Evolutionary conservation across 2,113 vertebrate genomes (phyloP), one percentile per base, ranked within the genome.

Genomic region (Eptesicus fuscus): DNA sequence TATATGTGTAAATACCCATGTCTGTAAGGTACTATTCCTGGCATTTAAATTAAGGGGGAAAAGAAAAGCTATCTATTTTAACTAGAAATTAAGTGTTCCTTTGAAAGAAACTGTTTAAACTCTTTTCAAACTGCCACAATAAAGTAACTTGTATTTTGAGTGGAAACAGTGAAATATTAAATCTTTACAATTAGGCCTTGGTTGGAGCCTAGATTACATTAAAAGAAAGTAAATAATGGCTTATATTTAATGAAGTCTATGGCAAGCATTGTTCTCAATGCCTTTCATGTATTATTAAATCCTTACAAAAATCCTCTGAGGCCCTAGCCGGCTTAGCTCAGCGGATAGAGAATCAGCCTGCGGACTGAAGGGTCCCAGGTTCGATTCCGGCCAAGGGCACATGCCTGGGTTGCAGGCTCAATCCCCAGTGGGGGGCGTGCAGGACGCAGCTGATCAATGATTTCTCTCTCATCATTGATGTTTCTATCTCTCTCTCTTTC

Each of bases 21-120:
- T 53, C n/a, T 88, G 1, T 94, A 82, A 25, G 35, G 18, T 90
- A 35, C 25, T 84, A 32, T 77, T 93, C 32, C 61, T 91, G 32
- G 44, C 37, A 80, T 85, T 96, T 83, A 90, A 89, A 79, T 47
- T 78, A 94, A 65, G 9, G 30, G 23, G 35, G 5, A 49, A 82
- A 77, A 30, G 17, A 89, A 74, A 70, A 42, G 32, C n/a, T 70
- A 13, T 22, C 30, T 42, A 32, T 47, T 91, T 88, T 83, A 77
- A 53, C 30, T 91, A 67, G 89, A 91, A 95, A 70, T 71, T 92
- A 61, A 91, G 53, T 61, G 40, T 83, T 40, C 28, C 12, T 95
- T 90, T 87, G 40, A 83, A 67, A 47, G 37, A 67, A 37, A 28
- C 16, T 28, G 10, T 49, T 84, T 70, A 77, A 93, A 83, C 8